These are phyloP conservation scores for Cataglyphis altisquamis DNA, from an alignment of 2,888 invertebrate genomes.

Conservation along the genomic window DNA sequence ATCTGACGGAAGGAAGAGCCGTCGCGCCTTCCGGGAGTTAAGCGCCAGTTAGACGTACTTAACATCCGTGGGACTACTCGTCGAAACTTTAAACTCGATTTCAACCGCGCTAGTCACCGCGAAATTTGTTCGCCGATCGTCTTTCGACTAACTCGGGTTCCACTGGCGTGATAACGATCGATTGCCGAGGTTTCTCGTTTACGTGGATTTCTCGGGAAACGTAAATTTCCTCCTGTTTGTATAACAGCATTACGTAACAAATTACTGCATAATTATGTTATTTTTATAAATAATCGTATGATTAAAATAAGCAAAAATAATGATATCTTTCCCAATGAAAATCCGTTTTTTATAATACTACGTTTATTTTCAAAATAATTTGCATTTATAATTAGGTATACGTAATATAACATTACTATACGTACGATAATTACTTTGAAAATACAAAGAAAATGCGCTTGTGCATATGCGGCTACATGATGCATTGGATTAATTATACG, in stretches of 20 bases:
- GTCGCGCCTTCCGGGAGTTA: constrained; percentile 76
- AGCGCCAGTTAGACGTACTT: constrained; percentile 75
- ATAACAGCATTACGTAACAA: neutral
- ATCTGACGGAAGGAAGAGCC: constrained; percentile 77
- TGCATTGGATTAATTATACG: constrained; percentile 13
- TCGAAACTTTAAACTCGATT: constrained; percentile 80
- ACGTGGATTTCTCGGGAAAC: constrained; percentile 25
- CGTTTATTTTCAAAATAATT: constrained; percentile 7
- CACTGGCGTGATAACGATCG: constrained; percentile 47
- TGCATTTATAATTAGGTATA: constrained; percentile 24
- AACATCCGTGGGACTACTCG: constrained; percentile 75
- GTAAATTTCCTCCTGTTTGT: constrained; percentile 5
- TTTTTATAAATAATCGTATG: neutral
- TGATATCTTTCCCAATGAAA: neutral
- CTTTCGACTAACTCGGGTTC: constrained; percentile 42
- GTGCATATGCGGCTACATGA: neutral
- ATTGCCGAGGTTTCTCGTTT: constrained; percentile 40
- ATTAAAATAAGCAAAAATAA: neutral
- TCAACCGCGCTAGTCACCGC: constrained; percentile 62
- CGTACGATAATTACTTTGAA: constrained; percentile 35
- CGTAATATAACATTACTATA: constrained; percentile 17
- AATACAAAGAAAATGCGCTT: constrained; percentile 15
- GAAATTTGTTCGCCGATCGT: constrained; percentile 63
- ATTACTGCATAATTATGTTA: neutral
- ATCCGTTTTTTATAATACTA: neutral